Base-by-base conservation (phyloP, 2,888 invertebrate species). In the Dinocampus coccinellae region DNA sequence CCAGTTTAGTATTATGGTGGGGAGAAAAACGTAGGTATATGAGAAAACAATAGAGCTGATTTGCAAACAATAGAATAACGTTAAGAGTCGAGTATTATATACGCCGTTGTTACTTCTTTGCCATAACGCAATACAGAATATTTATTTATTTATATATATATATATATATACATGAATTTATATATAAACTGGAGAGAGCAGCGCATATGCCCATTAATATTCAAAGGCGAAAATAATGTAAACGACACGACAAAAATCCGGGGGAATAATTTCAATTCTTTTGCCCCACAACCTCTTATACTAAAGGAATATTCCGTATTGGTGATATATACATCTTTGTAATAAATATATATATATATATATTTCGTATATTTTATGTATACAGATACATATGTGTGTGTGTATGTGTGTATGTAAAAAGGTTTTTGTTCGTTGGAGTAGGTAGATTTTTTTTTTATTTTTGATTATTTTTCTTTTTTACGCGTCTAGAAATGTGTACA, bases 21-120 rank as follows among this genome's bases (percentile, higher is more conserved):
- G 72, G 78, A 81, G 72, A 77, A 81, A 81, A 80, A 81, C 79
- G 79, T 79, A 79, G 82, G 82, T 82, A 83, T 84, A 87, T 86
- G 87, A 87, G 87, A 87, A 87, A 87, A 87, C 87, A 87, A 87
- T 87, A 87, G 87, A 86, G 82, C 85, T 87, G 87, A 87, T 87
- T 87, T 87, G 87, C 87, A 87, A 87, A 87, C 87, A 87, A 87
- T 87, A 87, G 87, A 87, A 87, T 87, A 87, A 87, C 86, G 87
- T 87, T 87, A 85, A 86, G 85, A 86, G 84, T 82, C 84, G 81
- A 83, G 86, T 87, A 87, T 86, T 87, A 87, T 47, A 16, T 87
- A 85, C 84, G 85, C 84, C 81, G 86, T 85, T 86, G 86, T 87
- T 86, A 85, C 84, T 85, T 85, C 83, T 84, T 84, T 82, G 66